phyloP scores from a whole-genome alignment of 2,888 invertebrate genomes.

The Limnephilus lunatus region DNA sequence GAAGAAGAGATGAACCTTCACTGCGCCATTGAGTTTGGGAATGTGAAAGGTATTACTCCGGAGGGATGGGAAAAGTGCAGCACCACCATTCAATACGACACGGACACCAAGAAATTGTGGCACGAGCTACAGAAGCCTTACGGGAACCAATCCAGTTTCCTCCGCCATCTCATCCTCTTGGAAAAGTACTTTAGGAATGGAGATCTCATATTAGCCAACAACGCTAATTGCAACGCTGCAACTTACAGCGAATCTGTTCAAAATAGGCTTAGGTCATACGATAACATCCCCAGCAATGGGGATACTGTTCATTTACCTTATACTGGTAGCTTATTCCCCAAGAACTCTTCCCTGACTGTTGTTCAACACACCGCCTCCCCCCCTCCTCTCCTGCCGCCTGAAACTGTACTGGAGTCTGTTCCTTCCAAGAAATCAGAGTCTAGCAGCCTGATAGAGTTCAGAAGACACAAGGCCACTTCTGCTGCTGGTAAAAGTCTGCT shows the following conservation, averaged over 20 bases:
- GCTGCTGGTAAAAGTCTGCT: constrained; percentile 73
- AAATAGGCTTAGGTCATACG: constrained; percentile 86
- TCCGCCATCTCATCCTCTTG: constrained; percentile 87
- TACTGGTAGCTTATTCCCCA: constrained; percentile 11
- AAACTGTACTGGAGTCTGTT: constrained; percentile 69
- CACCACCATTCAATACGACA: constrained; percentile 88
- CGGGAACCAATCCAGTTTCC: constrained; percentile 91
- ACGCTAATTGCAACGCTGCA: constrained; percentile 84
- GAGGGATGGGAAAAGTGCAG: constrained; percentile 92
- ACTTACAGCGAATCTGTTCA: constrained; percentile 90
- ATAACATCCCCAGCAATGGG: constrained; percentile 76
- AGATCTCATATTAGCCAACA: constrained; percentile 84
- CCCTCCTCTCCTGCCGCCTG: constrained; percentile 48
- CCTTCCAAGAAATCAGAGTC: constrained; percentile 69
- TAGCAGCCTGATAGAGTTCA: constrained; percentile 73
- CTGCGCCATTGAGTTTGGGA: constrained; percentile 86
- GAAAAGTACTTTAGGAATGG: constrained; percentile 91
- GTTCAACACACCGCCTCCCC: constrained; percentile 46
- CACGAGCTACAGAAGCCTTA: constrained; percentile 90
- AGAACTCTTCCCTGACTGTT: constrained; percentile 48
- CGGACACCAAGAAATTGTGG: constrained; percentile 89
- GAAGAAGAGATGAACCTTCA: constrained; percentile 89
- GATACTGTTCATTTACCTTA: constrained; percentile 45
- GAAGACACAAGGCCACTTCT: constrained; percentile 72
- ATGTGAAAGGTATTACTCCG: constrained; percentile 84